phyloP scores from a whole-genome alignment of 2,113 vertebrate species.

The Meleagris gallopavo region DNA sequence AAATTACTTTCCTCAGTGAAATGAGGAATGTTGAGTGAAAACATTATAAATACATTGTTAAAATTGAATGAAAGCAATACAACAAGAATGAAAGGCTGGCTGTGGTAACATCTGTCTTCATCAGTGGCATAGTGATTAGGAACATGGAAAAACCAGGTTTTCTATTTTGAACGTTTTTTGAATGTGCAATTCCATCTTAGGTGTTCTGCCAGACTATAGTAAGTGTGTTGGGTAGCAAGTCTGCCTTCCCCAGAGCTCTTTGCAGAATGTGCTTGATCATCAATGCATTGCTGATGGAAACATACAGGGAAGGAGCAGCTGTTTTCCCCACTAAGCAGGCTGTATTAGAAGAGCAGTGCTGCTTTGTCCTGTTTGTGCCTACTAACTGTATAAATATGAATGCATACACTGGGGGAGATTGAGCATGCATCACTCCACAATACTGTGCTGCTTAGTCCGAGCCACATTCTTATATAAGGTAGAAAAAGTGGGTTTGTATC shows the following conservation, averaged over 20 bases:
- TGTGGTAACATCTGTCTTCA: neutral
- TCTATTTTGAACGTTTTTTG: neutral
- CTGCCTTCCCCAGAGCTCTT: neutral
- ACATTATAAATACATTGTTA: neutral
- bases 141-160: neutral
- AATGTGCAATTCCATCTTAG: neutral
- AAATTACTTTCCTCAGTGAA: neutral
- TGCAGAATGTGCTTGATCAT: neutral
- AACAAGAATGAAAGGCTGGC: neutral
- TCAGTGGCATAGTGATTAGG: neutral
- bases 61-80: neutral
- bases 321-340: neutral
- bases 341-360: neutral
- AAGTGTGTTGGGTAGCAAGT: neutral
- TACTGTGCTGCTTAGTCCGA: neutral
- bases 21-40: neutral
- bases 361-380: neutral
- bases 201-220: neutral
- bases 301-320: neutral
- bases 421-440: neutral
- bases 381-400: neutral
- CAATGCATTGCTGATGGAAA: neutral
- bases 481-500: neutral
- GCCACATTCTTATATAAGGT: fast-evolving
- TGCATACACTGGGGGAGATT: fast-evolving